These are phyloP conservation scores for Drosophila niveifrons DNA, from an alignment of 2,888 invertebrate species.

Conservation along the genomic window DNA sequence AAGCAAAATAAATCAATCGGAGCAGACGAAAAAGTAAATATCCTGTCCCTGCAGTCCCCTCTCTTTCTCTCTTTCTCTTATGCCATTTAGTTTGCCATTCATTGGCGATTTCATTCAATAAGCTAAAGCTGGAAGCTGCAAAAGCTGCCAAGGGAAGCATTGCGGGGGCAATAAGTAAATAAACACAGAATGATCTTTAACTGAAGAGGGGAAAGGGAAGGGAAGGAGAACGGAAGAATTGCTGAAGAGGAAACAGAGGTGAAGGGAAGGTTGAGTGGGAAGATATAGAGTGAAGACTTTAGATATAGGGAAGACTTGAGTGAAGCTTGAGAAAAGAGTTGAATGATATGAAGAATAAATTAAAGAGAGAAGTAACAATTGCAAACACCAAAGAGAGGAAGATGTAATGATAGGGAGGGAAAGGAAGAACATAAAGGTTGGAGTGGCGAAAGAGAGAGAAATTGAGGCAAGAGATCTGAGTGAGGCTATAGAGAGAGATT, in stretches of 20 bases:
- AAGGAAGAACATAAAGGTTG: background rate
- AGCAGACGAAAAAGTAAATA: conserved; percentile 70
- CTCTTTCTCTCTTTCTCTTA: background rate
- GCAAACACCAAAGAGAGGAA: background rate
- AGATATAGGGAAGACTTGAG: too few species aligned
- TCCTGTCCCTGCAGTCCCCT: conserved; percentile 52
- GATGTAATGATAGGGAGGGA: background rate
- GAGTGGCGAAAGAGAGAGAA: too few species aligned
- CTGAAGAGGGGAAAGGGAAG: background rate
- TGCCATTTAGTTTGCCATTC: background rate
- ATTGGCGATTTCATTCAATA: conserved; percentile 48
- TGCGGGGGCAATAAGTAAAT: conserved; percentile 63
- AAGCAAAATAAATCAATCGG: conserved; percentile 73
- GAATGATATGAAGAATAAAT: too few species aligned
- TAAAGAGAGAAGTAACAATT: too few species aligned
- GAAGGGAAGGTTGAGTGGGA: too few species aligned
- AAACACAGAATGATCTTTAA: conserved; percentile 53
- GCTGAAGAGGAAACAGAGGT: too few species aligned
- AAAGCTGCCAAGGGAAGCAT: conserved; percentile 23
- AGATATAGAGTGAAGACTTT: too few species aligned
- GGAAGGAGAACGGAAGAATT: background rate
- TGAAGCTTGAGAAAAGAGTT: too few species aligned
- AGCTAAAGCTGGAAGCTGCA: conserved; percentile 32
- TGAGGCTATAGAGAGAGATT: too few species aligned
- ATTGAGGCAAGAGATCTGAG: too few species aligned